phyloP scores from a whole-genome alignment of 2,113 vertebrate genomes.

The Hippocampus comes region DNA sequence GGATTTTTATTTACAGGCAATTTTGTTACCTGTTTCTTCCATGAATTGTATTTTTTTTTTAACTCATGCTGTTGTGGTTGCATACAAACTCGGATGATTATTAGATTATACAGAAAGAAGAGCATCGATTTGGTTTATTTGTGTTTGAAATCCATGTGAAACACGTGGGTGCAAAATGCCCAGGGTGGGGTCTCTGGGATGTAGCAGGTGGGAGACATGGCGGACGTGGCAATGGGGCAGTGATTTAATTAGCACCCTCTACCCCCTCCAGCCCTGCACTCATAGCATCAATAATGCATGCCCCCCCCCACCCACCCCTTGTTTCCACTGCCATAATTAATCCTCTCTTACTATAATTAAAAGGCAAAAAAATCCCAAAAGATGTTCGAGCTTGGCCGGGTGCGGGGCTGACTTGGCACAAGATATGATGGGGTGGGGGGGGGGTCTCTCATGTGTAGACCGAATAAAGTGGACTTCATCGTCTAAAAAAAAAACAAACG shows the following conservation, averaged over 20 bases:
- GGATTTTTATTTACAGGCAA: neutral
- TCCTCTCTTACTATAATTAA: slow-evolving; percentile 81
- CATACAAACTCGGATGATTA: neutral
- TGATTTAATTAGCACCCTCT: slow-evolving; percentile 78
- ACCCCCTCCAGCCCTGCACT: slow-evolving; percentile 75
- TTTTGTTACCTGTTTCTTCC: neutral
- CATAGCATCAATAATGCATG: slow-evolving; percentile 80
- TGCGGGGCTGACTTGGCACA: slow-evolving; percentile 63
- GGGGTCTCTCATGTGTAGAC: slow-evolving; percentile 9
- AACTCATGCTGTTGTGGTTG: slow-evolving; percentile 12
- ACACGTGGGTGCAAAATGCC: too few relatives aligned
- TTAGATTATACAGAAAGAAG: neutral
- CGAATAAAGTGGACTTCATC: neutral
- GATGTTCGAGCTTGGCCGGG: slow-evolving; percentile 70
- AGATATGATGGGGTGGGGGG: slow-evolving; percentile 61
- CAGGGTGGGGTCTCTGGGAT: slow-evolving; percentile 29
- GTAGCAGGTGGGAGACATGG: slow-evolving; percentile 67
- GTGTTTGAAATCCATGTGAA: neutral
- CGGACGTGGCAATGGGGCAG: slow-evolving; percentile 68
- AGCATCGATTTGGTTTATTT: neutral
- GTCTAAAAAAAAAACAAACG: neutral
- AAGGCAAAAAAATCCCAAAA: slow-evolving; percentile 76
- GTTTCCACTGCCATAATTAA: slow-evolving; percentile 78
- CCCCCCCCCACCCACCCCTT: slow-evolving; percentile 61
- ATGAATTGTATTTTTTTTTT: neutral